Evolutionary conservation across 2,113 vertebrate species (phyloP).

Genomic region (Oostethus manadensis): DNA sequence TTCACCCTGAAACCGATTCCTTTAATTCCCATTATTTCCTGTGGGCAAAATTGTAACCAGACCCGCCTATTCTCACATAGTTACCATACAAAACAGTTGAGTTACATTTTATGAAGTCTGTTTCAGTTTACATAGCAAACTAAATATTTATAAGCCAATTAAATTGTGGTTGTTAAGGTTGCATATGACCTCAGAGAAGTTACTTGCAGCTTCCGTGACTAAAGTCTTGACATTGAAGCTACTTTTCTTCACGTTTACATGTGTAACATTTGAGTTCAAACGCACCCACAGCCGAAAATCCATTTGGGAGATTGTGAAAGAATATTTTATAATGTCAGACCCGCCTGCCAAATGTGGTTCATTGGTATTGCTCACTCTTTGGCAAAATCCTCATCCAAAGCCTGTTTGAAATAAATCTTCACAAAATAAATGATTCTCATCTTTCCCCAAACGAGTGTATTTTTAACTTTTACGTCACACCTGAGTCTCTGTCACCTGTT

Average conservation of each 20-base stretch:
- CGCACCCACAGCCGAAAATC: slow-evolving; percentile 18
- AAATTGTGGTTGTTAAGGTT: not conserved
- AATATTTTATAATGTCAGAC: slow-evolving; percentile 48
- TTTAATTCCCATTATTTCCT: too few species aligned
- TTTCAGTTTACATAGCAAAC: not conserved
- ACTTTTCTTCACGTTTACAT: slow-evolving; percentile 11
- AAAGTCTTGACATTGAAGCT: not conserved
- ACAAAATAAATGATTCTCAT: slow-evolving; percentile 19
- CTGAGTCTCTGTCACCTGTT: slow-evolving; percentile 44
- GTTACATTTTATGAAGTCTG: not conserved
- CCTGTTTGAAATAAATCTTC: slow-evolving; percentile 36
- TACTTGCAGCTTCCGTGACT: not conserved
- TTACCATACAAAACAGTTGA: not conserved
- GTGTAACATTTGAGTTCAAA: slow-evolving; percentile 23
- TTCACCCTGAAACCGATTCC: too few species aligned
- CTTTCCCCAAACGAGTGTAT: slow-evolving; percentile 27
- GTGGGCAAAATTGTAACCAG: too few species aligned
- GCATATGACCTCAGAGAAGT: not conserved
- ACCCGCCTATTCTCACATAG: too few species aligned
- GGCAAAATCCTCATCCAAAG: slow-evolving; percentile 30
- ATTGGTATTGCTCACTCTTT: slow-evolving; percentile 54
- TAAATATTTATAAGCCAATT: not conserved
- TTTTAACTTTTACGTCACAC: slow-evolving; percentile 32
- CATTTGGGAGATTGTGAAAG: slow-evolving; percentile 49
- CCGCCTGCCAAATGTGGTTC: slow-evolving; percentile 45